These are phyloP conservation scores for Centropristis striata DNA, from an alignment of 2,113 vertebrate species.

Conservation along the genomic window DNA sequence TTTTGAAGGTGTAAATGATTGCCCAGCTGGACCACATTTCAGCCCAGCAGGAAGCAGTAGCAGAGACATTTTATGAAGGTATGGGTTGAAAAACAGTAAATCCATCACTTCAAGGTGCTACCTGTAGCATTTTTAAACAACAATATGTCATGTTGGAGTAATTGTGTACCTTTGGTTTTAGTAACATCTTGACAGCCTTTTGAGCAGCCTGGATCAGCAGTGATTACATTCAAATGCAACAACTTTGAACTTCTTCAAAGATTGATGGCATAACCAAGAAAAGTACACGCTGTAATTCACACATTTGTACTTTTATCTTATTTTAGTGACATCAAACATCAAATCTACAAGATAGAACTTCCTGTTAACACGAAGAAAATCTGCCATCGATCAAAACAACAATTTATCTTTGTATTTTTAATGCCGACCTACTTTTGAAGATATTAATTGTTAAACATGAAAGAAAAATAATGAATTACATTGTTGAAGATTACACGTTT, in stretches of 20 bases:
- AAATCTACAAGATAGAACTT: no score
- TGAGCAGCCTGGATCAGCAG: conserved; percentile 14
- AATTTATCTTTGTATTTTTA: neutral
- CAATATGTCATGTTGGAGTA: neutral
- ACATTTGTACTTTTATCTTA: neutral
- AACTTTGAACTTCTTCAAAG: conserved; percentile 11
- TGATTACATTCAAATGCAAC: neutral
- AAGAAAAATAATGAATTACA: neutral
- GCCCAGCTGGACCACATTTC: neutral
- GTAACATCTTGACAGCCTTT: neutral
- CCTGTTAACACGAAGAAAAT: neutral
- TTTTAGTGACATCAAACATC: neutral
- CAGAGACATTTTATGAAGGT: neutral
- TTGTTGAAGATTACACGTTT: neutral
- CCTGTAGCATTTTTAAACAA: conserved; percentile 15
- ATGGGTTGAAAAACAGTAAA: conserved; percentile 17
- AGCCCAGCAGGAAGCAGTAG: neutral
- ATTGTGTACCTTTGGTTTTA: neutral
- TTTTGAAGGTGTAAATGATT: conserved; percentile 1
- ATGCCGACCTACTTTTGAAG: neutral
- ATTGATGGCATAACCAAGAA: neutral
- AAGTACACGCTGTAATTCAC: neutral
- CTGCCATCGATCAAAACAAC: conserved; percentile 1
- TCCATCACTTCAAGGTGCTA: conserved; percentile 12
- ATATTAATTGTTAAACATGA: neutral